Evolutionary conservation across 2,888 invertebrate genomes (phyloP), one percentile per base, ranked within the genome.

Genomic region (Latrodectus hesperus): DNA sequence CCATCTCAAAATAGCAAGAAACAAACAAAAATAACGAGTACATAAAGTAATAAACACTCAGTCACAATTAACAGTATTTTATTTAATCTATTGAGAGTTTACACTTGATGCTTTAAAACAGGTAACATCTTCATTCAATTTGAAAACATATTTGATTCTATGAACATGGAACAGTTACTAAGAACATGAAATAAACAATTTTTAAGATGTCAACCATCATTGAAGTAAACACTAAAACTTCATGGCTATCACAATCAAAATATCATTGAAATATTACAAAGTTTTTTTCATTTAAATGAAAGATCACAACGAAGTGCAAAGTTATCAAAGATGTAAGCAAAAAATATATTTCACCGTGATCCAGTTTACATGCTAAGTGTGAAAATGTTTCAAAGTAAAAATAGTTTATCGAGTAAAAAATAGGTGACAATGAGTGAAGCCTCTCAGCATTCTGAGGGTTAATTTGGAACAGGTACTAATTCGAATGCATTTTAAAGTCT

Each of bases 61-160:
- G 51, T 51, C 80, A 80, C 80, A 86, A 80, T 85, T 85, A 85
- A 76, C 80, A 81, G 52, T 86, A 86, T 86, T 86, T 86, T 81
- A 76, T 86, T 86, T 76, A 14, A n/a, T 65, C 84, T 84, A 84
- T 72, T 64, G 80, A 86, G 65, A 76, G 80, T 86, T 81, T 80
- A 86, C 86, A 80, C 38, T 76, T 80, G 75, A 86, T 73, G 79
- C 73, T 75, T 53, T 79, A 55, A 67, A 74, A 79, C 78, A 79
- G 75, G 70, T 64, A 85, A 51, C 75, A 79, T 70, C 65, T 77
- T 52, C 53, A 53, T 79, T 68, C 75, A 79, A 55, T 79, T 70
- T 68, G 74, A 73, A 85, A 74, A 75, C 74, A 70, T 49, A 79
- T 79, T 52, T 52, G 22, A 64, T 26, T 67, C 79, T 85, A 85